These are phyloP conservation scores for Reticulitermes speratus DNA, from an alignment of 1,140 invertebrate species.

Conservation along the genomic window DNA sequence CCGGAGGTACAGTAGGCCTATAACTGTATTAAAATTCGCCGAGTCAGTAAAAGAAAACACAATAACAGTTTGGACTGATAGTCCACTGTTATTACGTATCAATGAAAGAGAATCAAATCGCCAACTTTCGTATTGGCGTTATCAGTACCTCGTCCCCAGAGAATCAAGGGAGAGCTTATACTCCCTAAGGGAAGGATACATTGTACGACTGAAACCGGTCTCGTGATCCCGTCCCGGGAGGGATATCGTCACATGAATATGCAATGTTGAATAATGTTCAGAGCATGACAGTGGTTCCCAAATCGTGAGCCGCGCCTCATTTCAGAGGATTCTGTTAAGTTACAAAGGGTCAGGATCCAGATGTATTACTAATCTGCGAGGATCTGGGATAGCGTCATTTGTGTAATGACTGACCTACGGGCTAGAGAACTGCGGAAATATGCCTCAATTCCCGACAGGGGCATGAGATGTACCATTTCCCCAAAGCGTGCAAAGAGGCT, in stretches of 20 bases:
- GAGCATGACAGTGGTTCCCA: background rate
- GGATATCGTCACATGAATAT: background rate
- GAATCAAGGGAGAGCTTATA: background rate
- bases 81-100: background rate
- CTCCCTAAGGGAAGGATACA: background rate
- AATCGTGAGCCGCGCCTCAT: background rate
- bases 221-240: background rate
- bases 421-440: too few species aligned
- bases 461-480: too few species aligned
- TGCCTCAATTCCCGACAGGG: too few species aligned
- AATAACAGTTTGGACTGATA: background rate
- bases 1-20: background rate
- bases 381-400: too few species aligned
- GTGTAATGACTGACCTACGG: too few species aligned
- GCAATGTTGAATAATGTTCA: background rate
- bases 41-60: background rate
- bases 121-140: background rate
- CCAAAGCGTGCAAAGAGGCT: too few species aligned
- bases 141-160: background rate
- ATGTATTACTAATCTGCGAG: too few species aligned
- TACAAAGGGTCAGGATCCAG: too few species aligned
- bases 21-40: too few species aligned
- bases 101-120: background rate
- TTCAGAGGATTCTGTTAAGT: too few species aligned
- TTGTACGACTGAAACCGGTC: background rate